These are phyloP conservation scores for Yoshiicerus persimilis DNA, from an alignment of 1,140 invertebrate species.

Conservation along the genomic window DNA sequence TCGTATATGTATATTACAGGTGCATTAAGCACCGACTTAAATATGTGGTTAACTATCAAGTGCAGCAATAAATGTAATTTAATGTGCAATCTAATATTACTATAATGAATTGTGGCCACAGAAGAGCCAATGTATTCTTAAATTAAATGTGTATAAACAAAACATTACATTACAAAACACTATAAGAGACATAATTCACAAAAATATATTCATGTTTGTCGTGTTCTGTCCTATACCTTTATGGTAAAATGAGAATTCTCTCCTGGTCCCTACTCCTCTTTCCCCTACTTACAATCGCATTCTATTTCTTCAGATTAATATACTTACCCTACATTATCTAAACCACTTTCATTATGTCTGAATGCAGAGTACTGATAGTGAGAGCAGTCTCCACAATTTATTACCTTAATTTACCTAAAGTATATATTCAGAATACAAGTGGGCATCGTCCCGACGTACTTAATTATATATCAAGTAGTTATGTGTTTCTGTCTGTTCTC, in stretches of 20 bases:
- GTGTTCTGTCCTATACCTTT: background rate
- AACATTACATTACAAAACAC: background rate
- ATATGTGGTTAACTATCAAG: background rate
- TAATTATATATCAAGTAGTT: background rate
- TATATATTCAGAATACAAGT: background rate
- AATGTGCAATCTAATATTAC: slow-evolving; percentile 11
- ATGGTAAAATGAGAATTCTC: background rate
- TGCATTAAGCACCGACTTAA: background rate
- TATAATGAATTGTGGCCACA: background rate
- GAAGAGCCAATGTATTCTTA: background rate
- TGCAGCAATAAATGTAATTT: slow-evolving; percentile 20
- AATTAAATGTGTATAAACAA: background rate
- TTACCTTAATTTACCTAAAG: background rate
- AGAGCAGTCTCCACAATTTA: background rate
- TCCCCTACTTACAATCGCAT: background rate
- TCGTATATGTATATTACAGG: background rate
- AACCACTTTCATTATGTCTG: background rate
- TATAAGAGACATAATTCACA: background rate
- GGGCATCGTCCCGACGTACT: background rate
- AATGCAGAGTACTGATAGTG: no score
- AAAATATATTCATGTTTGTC: background rate
- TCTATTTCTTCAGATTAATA: background rate
- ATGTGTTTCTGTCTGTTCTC: background rate
- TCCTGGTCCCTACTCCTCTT: background rate
- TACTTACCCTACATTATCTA: background rate